Conservation (phyloP, 2,113 vertebrate species). For the Microtus ochrogaster region DNA sequence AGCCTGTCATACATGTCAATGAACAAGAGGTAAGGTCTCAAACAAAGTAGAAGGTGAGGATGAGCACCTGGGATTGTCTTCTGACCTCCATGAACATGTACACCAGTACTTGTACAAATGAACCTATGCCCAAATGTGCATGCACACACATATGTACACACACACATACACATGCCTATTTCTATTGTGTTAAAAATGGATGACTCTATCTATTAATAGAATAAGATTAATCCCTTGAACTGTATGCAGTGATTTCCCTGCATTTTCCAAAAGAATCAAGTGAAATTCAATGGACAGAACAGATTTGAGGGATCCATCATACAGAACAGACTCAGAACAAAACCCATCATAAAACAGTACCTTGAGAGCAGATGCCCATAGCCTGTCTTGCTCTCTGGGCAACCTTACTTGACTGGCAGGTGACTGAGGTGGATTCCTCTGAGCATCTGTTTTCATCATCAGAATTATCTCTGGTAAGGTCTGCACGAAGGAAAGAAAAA, state of each 20-base stretch:
- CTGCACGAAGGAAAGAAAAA: constrained; percentile 42
- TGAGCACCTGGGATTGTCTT: not conserved
- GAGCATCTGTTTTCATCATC: rapidly evolving
- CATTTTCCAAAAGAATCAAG: not conserved
- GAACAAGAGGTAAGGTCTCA: not conserved
- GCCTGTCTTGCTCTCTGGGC: not conserved
- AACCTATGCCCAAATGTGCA: too few relatives aligned
- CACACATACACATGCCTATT: not conserved
- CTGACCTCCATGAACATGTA: too few relatives aligned
- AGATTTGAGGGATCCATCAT: not conserved
- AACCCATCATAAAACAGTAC: not conserved
- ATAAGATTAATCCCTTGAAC: not conserved
- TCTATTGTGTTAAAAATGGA: not conserved
- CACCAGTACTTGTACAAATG: too few relatives aligned
- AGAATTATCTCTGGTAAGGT: not conserved
- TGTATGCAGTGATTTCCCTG: not conserved
- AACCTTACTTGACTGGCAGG: not conserved
- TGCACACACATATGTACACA: too few relatives aligned
- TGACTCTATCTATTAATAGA: not conserved
- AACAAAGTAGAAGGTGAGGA: not conserved
- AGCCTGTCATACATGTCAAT: too few relatives aligned
- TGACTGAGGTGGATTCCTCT: rapidly evolving
- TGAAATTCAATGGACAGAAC: constrained; percentile 13
- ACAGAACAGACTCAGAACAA: not conserved
- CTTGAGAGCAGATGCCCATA: not conserved